phyloP scores from a whole-genome alignment of 2,113 vertebrate genomes.

The Miniopterus natalensis region DNA sequence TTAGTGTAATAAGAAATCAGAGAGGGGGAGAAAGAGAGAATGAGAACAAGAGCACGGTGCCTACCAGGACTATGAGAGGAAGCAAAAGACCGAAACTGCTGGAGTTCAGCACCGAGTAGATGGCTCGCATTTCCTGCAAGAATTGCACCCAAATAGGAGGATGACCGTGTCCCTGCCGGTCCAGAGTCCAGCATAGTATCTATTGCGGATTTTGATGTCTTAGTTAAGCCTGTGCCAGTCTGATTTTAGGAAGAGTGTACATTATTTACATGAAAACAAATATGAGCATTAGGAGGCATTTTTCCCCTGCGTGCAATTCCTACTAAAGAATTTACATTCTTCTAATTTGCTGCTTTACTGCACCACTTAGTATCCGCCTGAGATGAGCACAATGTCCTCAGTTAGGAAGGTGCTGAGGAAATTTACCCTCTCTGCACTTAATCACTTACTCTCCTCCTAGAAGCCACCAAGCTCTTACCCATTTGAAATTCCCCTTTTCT shows the following conservation, averaged over 20 bases:
- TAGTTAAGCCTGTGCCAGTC: slow-evolving; percentile 87
- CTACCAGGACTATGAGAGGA: background rate
- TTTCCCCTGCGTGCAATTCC: slow-evolving; percentile 91
- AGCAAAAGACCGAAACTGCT: slow-evolving; percentile 48
- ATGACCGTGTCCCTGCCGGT: slow-evolving; percentile 79
- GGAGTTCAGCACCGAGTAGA: slow-evolving; percentile 42
- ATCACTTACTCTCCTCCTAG: slow-evolving; percentile 86
- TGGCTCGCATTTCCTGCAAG: slow-evolving; percentile 71
- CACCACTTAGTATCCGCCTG: slow-evolving; percentile 91
- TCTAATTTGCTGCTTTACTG: slow-evolving; percentile 94
- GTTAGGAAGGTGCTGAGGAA: slow-evolving; percentile 90
- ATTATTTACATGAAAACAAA: slow-evolving; percentile 94
- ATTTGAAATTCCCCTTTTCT: slow-evolving; percentile 80
- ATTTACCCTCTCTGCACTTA: slow-evolving; percentile 90
- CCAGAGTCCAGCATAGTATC: slow-evolving; percentile 85
- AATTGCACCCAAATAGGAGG: slow-evolving; percentile 75
- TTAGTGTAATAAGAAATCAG: slow-evolving; percentile 87
- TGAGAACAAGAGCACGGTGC: slow-evolving; percentile 56
- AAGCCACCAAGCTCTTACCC: slow-evolving; percentile 85
- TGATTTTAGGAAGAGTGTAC: slow-evolving; percentile 90
- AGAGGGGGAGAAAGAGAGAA: slow-evolving; percentile 60
- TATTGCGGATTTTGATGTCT: slow-evolving; percentile 88
- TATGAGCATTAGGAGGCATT: slow-evolving; percentile 91
- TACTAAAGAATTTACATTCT: slow-evolving; percentile 93
- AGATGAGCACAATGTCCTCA: slow-evolving; percentile 91